Evolutionary conservation across 2,888 invertebrate genomes (phyloP).

Genomic region (Chloromyia formosa): DNA sequence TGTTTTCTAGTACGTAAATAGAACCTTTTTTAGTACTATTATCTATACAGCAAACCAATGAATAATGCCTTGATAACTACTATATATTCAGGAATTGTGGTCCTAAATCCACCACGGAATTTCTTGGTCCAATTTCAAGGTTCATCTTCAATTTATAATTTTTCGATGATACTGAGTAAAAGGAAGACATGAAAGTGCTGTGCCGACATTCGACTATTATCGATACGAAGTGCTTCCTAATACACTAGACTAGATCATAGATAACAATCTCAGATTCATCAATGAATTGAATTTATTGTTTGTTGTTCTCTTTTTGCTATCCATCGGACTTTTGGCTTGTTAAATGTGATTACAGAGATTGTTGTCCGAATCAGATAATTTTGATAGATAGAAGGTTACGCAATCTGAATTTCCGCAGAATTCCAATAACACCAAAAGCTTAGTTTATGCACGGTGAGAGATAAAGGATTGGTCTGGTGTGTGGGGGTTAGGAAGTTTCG

Average conservation of each 20-base stretch:
- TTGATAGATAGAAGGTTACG: not conserved
- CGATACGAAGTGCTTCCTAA: too few species aligned
- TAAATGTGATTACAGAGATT: not conserved
- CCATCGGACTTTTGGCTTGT: not conserved
- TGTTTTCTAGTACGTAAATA: too few species aligned
- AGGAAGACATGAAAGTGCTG: constrained; percentile 20
- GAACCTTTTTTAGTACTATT: too few species aligned
- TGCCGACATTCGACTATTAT: constrained; percentile 20
- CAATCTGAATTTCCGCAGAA: not conserved
- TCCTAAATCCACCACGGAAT: not conserved
- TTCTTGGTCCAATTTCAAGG: constrained; percentile 34
- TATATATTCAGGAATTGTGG: too few species aligned
- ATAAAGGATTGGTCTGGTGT: too few species aligned
- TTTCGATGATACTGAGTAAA: constrained; percentile 4
- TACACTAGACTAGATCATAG: too few species aligned
- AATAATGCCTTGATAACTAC: too few species aligned
- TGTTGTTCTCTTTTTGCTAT: not conserved
- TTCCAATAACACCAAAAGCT: not conserved
- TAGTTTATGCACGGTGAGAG: not conserved
- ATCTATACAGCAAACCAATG: too few species aligned
- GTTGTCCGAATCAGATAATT: not conserved
- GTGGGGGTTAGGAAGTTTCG: too few species aligned
- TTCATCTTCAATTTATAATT: constrained; percentile 26
- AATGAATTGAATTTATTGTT: constrained; percentile 4
- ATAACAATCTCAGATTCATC: constrained; percentile 2